Conservation (phyloP, 2,113 vertebrate genomes). For the Leptocoma aspasia region DNA sequence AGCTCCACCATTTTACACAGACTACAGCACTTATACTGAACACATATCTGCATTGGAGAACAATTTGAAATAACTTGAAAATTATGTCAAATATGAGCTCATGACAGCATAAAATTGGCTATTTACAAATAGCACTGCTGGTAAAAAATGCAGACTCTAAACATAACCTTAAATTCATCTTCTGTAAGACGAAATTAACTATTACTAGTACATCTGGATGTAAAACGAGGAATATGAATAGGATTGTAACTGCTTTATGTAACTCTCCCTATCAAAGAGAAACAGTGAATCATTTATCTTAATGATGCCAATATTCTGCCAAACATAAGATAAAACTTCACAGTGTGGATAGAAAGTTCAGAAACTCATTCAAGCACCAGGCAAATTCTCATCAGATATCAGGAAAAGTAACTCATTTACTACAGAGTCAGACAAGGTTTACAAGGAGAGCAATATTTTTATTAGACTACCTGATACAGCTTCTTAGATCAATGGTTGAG, state of each 20-base stretch:
- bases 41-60: background rate
- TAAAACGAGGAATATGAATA: background rate
- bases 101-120: background rate
- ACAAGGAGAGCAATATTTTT: conserved; percentile 11
- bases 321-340: background rate
- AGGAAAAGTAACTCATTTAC: conserved; percentile 22
- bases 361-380: background rate
- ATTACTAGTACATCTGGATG: background rate
- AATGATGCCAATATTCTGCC: background rate
- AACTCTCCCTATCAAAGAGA: background rate
- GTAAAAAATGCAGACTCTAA: background rate
- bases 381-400: background rate
- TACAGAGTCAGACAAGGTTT: background rate
- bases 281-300: background rate
- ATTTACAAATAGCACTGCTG: background rate
- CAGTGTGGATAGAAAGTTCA: background rate
- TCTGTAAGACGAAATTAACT: background rate
- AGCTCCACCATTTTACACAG: background rate
- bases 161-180: background rate
- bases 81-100: background rate
- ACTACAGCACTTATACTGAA: background rate
- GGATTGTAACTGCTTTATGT: background rate
- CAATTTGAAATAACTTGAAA: background rate
- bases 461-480: background rate
- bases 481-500: background rate